Percentiles rank a stretch among this genome's conserved stretches.
Conservation (phyloP, 2,113 vertebrate species). For the Corythornis madagascariensis region DNA sequence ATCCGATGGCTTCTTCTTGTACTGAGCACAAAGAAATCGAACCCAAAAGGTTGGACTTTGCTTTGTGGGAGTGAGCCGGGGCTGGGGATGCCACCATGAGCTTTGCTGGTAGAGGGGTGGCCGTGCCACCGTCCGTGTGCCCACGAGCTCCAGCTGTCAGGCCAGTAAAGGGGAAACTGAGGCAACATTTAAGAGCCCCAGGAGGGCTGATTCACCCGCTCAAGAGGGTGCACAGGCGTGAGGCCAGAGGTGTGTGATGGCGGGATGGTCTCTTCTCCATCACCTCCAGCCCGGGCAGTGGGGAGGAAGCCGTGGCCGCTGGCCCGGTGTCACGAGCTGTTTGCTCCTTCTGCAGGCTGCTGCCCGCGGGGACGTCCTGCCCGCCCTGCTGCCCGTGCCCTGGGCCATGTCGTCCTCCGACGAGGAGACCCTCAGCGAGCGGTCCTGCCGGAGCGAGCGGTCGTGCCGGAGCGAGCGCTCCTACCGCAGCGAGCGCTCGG, state of each 20-base stretch:
- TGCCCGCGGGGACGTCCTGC: background rate
- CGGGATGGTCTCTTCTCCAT: background rate
- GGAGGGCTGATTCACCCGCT: background rate
- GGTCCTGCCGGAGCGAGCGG: constrained; percentile 89
- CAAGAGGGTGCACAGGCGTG: accelerated
- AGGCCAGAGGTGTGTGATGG: background rate
- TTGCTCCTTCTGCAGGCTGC: constrained; percentile 59
- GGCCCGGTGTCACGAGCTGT: background rate
- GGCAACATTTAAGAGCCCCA: background rate
- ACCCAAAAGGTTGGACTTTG: background rate
- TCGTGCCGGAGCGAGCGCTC: constrained; percentile 93
- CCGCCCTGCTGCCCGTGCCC: background rate
- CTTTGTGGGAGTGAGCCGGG: background rate
- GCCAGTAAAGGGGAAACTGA: background rate
- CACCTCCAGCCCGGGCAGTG: background rate
- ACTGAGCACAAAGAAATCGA: constrained; percentile 2
- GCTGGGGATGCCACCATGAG: background rate
- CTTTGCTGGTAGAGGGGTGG: background rate
- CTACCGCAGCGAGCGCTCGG: constrained; percentile 92
- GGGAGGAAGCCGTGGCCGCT: accelerated
- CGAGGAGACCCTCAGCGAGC: constrained; percentile 95
- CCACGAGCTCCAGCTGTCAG: background rate
- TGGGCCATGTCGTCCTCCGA: constrained; percentile 93
- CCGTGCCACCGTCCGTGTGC: accelerated
- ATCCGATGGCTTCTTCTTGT: background rate